These are phyloP conservation scores for Smittia aterrima DNA, from an alignment of 2,888 invertebrate genomes.

Conservation along the genomic window DNA sequence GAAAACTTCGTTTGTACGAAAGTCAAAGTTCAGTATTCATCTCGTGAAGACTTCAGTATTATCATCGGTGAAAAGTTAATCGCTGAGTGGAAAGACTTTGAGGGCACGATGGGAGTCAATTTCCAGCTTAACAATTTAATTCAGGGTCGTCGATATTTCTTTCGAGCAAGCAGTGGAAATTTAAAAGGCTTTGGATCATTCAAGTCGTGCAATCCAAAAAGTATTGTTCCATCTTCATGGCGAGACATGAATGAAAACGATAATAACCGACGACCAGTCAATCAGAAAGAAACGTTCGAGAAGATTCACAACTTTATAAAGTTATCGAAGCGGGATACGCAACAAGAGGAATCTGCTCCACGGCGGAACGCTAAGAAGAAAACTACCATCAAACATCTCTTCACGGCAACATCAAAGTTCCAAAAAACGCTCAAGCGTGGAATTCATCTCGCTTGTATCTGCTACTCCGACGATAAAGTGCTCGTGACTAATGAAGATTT, in stretches of 20 bases:
- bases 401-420: constrained; percentile 94
- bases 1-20: constrained; percentile 62
- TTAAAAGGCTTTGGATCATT: constrained; percentile 85
- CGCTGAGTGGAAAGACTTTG: constrained; percentile 57
- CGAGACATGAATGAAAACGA: constrained; percentile 73
- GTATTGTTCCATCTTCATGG: constrained; percentile 90
- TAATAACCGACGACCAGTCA: constrained; percentile 65
- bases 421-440: constrained; percentile 94
- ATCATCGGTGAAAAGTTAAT: constrained; percentile 79
- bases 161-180: constrained; percentile 90
- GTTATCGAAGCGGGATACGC: constrained; percentile 58
- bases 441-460: constrained; percentile 86
- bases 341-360: constrained; percentile 62
- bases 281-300: constrained; percentile 69
- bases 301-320: constrained; percentile 71
- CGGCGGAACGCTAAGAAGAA: constrained; percentile 72
- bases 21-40: constrained; percentile 86
- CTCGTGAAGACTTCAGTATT: constrained; percentile 76
- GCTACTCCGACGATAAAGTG: constrained; percentile 94
- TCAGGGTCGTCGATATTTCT: constrained; percentile 84
- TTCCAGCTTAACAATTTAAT: constrained; percentile 67
- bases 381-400: constrained; percentile 88
- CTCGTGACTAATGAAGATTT: constrained; percentile 96
- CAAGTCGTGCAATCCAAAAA: constrained; percentile 73
- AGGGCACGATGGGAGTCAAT: constrained; percentile 55